Percentiles rank a stretch among this genome's conserved stretches.
Conservation (phyloP, 2,797 vertebrate species). For the Enteromius thamalakanensis region DNA sequence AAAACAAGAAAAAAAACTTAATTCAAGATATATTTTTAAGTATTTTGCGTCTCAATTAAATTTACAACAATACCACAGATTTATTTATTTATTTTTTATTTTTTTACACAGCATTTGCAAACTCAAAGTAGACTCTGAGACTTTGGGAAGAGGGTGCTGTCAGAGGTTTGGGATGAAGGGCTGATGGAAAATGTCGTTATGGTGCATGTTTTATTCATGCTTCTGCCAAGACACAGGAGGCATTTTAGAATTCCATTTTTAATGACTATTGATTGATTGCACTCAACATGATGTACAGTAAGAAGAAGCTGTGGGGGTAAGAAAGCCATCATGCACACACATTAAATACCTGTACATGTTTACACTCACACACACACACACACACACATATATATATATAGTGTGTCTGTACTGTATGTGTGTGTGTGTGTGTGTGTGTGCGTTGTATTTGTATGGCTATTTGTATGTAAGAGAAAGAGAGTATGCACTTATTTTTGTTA, state of each 20-base stretch:
- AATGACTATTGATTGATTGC: conserved; percentile 76
- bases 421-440: no score
- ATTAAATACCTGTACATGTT: conserved; percentile 6
- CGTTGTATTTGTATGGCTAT: no score
- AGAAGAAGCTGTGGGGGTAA: conserved; percentile 8
- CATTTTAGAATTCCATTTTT: conserved; percentile 78
- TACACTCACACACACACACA: background rate
- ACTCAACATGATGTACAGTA: conserved; percentile 33
- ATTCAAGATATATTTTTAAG: background rate
- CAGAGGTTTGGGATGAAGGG: conserved; percentile 22
- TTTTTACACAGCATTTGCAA: background rate
- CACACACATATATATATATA: no score
- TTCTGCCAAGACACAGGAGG: conserved; percentile 68
- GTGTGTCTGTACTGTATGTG: no score
- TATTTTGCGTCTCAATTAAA: conserved; percentile 1
- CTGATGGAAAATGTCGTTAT: conserved; percentile 56
- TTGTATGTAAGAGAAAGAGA: no score
- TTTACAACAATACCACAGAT: background rate
- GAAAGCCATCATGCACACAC: background rate
- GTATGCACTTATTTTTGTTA: no score
- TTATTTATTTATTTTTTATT: background rate
- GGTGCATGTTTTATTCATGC: conserved; percentile 80
- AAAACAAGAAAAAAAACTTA: background rate
- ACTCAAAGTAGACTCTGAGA: background rate
- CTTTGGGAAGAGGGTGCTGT: conserved; percentile 7